Base-by-base conservation (phyloP, 2,888 invertebrate species). In the Thereva nobilitata region DNA sequence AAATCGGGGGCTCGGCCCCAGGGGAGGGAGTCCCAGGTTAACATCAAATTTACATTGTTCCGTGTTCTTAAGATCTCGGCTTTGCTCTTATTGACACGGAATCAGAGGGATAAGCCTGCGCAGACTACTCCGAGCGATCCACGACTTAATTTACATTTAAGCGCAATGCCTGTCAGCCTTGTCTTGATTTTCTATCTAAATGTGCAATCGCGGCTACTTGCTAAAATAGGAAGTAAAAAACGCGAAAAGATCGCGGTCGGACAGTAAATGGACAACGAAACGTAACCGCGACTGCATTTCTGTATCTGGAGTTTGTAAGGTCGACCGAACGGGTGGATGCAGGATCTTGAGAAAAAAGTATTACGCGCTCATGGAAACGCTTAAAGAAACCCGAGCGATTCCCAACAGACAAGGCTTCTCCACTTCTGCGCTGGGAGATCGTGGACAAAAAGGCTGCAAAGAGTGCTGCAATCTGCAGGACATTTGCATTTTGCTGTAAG, bases 141-240 rank as follows among this genome's bases (percentile, higher is more conserved):
- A 69, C 65, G 67, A 69, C 69, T 69, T 69, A 69, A 69, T 69
- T 69, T 69, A 67, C 69, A 69, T 69, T 69, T 69, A 69, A 67
- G 69, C 69, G 69, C 69, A 69, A 65, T 67, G 67, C 67, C 69
- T 69, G 69, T 69, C 69, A 69, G 63, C 67, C 61, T 67, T 69
- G 67, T 69, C 67, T 67, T 63, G 69, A 69, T 69, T 69, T 67
- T 67, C 67, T 65, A 69, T 69, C 69, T 69, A 64, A 55, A 53
- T 65, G 55, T 67, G 61, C 67, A 66, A 69, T 69, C 69, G 65
- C 61, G 53, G 66, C 66, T 66, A 66, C 66, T 41, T 47, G 59
- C 38, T 57, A 12, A 63, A 68, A 37, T 37, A 45, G 59, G 49
- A 59, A 35, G 44, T 35, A 63, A 64, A 42, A 64, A 63, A 53